Conservation (phyloP, 2,113 vertebrate genomes). For the Atherinomorus stipes region DNA sequence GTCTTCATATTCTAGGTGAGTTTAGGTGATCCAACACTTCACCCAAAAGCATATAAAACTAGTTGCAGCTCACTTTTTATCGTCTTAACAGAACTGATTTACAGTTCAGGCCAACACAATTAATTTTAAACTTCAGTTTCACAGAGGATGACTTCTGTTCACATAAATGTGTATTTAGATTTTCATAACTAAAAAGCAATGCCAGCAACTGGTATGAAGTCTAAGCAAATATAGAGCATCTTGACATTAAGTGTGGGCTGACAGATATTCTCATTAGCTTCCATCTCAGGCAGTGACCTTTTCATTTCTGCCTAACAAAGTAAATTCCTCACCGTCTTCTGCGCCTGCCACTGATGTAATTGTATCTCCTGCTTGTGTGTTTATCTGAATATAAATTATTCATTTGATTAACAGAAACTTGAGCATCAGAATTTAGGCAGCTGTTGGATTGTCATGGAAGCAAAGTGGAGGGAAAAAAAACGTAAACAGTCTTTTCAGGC, state of each 20-base stretch:
- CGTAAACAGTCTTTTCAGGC: background rate
- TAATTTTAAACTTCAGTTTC: slow-evolving; percentile 22
- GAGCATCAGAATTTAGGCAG: background rate
- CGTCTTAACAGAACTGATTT: background rate
- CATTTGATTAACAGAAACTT: slow-evolving; percentile 3
- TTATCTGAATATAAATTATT: slow-evolving; percentile 29
- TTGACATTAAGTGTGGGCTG: slow-evolving; percentile 44
- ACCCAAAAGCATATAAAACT: background rate
- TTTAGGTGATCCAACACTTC: background rate
- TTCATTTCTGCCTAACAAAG: slow-evolving; percentile 54
- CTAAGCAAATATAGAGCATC: slow-evolving; percentile 23
- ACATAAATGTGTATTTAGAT: slow-evolving; percentile 10
- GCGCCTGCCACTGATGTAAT: slow-evolving; percentile 15
- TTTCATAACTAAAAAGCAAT: slow-evolving; percentile 3
- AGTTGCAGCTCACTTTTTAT: background rate
- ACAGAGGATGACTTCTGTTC: slow-evolving; percentile 22
- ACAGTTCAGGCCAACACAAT: slow-evolving; percentile 11
- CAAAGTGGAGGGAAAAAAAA: background rate
- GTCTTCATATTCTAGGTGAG: too few relatives aligned
- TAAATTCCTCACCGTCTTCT: slow-evolving; percentile 31
- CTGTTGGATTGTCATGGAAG: slow-evolving; percentile 8
- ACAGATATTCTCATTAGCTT: slow-evolving; percentile 61
- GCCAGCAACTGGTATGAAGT: slow-evolving; percentile 6
- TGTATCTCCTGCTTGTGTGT: slow-evolving; percentile 13
- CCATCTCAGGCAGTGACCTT: slow-evolving; percentile 61